Evolutionary conservation across 1,140 invertebrate genomes (phyloP).

Genomic region (Eumeta japonica): DNA sequence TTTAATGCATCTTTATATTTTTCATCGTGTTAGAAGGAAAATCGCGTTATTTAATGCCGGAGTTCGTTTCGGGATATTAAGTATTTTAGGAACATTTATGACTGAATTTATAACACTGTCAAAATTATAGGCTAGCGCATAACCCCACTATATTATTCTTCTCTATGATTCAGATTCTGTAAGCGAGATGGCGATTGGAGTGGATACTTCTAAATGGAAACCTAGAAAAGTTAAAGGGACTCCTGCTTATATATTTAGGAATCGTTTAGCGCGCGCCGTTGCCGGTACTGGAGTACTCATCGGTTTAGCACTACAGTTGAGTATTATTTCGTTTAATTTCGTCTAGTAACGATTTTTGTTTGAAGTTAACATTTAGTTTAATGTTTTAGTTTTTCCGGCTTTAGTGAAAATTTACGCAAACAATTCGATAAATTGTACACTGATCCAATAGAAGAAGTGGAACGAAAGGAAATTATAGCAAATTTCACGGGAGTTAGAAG

Average conservation of each 20-base stretch:
- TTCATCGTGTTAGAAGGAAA: too few species aligned
- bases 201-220: slow-evolving; percentile 52
- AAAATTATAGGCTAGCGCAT: too few species aligned
- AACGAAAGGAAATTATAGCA: slow-evolving; percentile 37
- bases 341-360: slow-evolving; percentile 30
- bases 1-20: too few species aligned
- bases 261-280: slow-evolving; percentile 36
- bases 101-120: slow-evolving; percentile 2
- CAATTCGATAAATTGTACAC: slow-evolving; percentile 31
- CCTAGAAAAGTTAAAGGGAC: slow-evolving; percentile 56
- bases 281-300: slow-evolving; percentile 26
- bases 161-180: slow-evolving; percentile 3
- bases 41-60: too few species aligned
- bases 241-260: slow-evolving; percentile 44
- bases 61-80: too few species aligned
- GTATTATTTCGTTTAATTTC: too few species aligned
- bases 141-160: too few species aligned
- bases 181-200: slow-evolving; percentile 42
- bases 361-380: slow-evolving; percentile 1
- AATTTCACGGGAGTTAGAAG: slow-evolving; percentile 26
- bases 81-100: too few species aligned
- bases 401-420: slow-evolving; percentile 27
- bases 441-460: slow-evolving; percentile 41
- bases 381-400: slow-evolving; percentile 25
- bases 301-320: slow-evolving; percentile 24